Evolutionary conservation across 2,888 invertebrate species (phyloP).

Genomic region (Cheilosia pagana): DNA sequence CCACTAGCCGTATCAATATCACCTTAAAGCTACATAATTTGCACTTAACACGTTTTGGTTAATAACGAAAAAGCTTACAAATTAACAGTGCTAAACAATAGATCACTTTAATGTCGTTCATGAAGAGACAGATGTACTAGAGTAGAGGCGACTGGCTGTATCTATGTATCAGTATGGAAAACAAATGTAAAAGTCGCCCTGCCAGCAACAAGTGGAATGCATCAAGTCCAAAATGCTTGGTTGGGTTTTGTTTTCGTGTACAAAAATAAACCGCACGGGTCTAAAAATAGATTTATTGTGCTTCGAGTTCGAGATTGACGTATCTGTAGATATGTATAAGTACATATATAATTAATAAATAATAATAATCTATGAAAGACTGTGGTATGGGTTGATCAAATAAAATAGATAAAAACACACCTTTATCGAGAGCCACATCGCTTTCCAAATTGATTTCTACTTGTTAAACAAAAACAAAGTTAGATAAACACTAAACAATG

Average conservation of each 20-base stretch:
- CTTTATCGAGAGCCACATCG: constrained; percentile 59
- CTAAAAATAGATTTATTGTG: constrained; percentile 52
- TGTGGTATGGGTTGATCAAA: not conserved
- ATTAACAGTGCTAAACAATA: constrained; percentile 15
- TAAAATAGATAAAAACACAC: constrained; percentile 25
- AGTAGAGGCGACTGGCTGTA: not conserved
- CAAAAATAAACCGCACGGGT: constrained; percentile 13
- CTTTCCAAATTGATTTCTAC: constrained; percentile 18
- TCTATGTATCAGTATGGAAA: not conserved
- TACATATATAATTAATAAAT: not conserved
- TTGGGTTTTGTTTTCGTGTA: not conserved
- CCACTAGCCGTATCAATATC: too few relatives aligned
- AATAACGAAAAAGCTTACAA: constrained; percentile 6
- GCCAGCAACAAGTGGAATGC: constrained; percentile 25
- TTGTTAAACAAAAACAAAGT: constrained; percentile 31
- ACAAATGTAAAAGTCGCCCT: not conserved
- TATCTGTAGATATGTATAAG: not conserved
- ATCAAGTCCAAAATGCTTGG: not conserved
- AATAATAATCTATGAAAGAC: not conserved
- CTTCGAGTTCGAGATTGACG: not conserved
- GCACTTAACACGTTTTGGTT: constrained; percentile 29
- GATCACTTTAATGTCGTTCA: constrained; percentile 21
- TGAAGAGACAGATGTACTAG: not conserved
- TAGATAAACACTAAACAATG: constrained; percentile 19
- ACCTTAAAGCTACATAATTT: not conserved